Conservation (phyloP, 2,113 vertebrate genomes). For the Crypturellus undulatus region DNA sequence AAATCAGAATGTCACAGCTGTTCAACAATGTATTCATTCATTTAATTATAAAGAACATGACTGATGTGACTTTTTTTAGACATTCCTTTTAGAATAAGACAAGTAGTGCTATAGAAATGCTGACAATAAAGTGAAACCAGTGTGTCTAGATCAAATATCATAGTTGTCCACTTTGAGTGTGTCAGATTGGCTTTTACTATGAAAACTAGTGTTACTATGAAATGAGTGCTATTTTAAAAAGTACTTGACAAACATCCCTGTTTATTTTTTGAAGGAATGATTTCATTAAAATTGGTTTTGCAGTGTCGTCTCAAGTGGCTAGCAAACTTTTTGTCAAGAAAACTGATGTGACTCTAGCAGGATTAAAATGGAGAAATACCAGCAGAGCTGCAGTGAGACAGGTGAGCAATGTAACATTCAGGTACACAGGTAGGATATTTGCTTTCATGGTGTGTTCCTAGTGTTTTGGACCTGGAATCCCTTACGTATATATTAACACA, state of each 20-base stretch:
- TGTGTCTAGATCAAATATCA: not conserved
- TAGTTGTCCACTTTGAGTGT: not conserved
- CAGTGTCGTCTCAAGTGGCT: not conserved
- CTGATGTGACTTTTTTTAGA: not conserved
- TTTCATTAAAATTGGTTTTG: conserved; percentile 21
- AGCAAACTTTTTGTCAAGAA: not conserved
- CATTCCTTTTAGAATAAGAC: not conserved
- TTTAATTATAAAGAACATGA: not conserved
- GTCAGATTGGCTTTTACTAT: not conserved
- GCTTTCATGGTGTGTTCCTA: not conserved
- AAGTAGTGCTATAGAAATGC: not conserved
- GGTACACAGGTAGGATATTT: not conserved
- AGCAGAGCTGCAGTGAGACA: not conserved
- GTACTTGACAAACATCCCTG: not conserved
- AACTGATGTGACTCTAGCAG: not conserved
- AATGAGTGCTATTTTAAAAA: not conserved
- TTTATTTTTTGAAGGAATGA: not conserved
- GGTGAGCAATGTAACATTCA: not conserved
- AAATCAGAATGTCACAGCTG: not conserved
- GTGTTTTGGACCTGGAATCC: not conserved
- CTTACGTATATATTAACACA: not conserved
- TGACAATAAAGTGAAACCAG: not conserved
- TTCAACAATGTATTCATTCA: not conserved
- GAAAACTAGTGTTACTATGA: not conserved
- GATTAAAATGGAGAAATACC: not conserved